A percentile compares a stretch with the other conserved stretches of the same genome.
Evolutionary conservation across 2,888 invertebrate genomes (phyloP).

Genomic region (Perdita meconis): DNA sequence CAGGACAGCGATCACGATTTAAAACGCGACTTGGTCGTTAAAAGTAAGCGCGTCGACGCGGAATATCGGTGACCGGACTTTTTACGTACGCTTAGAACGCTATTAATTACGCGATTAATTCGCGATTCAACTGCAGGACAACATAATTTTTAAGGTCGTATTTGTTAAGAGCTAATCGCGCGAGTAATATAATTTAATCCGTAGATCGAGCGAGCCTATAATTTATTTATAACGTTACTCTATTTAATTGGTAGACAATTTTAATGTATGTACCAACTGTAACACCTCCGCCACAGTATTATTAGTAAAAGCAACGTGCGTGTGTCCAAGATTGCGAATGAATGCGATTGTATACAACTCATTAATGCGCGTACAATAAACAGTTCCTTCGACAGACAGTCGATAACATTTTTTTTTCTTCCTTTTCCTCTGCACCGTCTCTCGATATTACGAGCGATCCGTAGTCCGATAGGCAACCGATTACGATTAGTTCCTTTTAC

Average conservation of each 20-base stretch:
- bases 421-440: background rate
- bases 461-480: background rate
- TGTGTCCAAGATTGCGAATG: conserved; percentile 49
- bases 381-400: conserved; percentile 80
- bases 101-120: background rate
- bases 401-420: conserved; percentile 18
- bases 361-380: conserved; percentile 79
- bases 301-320: conserved; percentile 75
- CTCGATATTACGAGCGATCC: conserved; percentile 4
- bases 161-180: conserved; percentile 33
- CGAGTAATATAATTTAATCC: conserved; percentile 67
- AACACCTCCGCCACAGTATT: conserved; percentile 82
- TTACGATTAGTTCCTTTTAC: background rate
- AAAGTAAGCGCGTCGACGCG: background rate
- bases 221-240: conserved; percentile 79
- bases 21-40: no score
- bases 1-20: background rate
- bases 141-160: conserved; percentile 21
- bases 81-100: conserved; percentile 18
- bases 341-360: conserved; percentile 72
- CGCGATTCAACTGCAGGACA: background rate
- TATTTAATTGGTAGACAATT: conserved; percentile 80
- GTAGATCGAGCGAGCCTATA: conserved; percentile 75
- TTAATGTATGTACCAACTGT: conserved; percentile 73
- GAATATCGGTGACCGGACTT: conserved; percentile 35